Evolutionary conservation across 2,797 vertebrate genomes (phyloP), one percentile per base, ranked within the genome.

Genomic region (Simalia tracyae): DNA sequence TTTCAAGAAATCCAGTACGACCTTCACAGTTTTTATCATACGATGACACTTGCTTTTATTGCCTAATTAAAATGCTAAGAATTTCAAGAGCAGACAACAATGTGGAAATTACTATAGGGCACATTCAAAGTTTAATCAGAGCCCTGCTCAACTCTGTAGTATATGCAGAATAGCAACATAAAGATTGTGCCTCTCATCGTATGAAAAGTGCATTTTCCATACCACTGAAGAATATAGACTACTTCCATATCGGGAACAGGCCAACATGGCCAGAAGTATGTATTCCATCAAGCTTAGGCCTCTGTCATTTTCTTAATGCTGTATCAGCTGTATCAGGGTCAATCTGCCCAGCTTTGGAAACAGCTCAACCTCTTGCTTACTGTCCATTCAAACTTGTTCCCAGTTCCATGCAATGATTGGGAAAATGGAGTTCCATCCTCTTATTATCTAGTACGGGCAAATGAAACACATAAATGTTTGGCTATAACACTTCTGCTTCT

Each of bases 11-110:
- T 15, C 93, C 90, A 50, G 84, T 12, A 93, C 91, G 94, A 95
- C 64, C 42, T 81, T 90, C 92, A 42, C 54, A 94, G 54, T 84
- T 89, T 90, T 89, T 91, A 15, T 91, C 63, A 93, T 94, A 84
- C 56, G 94, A 91, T 1, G 46, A 57, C 86, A 86, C 54, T 95
- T 93, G 88, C 3, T 93, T 60, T 88, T 10, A 3, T 15, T 89
- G 66, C 76, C 89, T 86, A 81, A 93, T 88, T 76, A 22, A 94
- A 93, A 92, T 1, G 42, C 60, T 89, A 72, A 91, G 4, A 91
- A 57, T 2, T 54, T 61, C 0, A 76, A 86, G 63, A 46, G 50
- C 46, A 85, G 14, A 42, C 85, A 26, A 46, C 28, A 86, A 24
- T 89, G 81, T 85, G 50, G 87, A 89, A 59, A 42, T 26, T 4